Base-by-base conservation (phyloP, 2,113 vertebrate species). In the Rhynchomys soricoides region DNA sequence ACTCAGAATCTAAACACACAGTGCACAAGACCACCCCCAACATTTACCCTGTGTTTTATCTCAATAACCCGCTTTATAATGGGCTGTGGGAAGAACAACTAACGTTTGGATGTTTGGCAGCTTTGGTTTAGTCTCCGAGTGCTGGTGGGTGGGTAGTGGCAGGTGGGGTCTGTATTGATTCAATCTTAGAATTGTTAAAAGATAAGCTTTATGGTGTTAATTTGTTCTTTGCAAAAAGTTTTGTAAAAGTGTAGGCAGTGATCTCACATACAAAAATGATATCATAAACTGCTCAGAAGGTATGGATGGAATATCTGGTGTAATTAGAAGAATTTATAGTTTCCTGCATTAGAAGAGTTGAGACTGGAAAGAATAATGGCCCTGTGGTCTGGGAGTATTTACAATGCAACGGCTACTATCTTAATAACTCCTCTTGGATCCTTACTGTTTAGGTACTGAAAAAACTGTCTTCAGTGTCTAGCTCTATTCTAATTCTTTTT, bases 41-140 rank as follows among this genome's bases (percentile, higher is more conserved):
- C 48, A 79, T 79, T 57, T 59, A 40, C 34, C 15, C 55, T 12
- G 37, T 16, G 55, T 62, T 24, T 15, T 26, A 45, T 45, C 57
- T 85, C 40, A 29, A 15, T 31, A 31, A 24, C 13, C 7, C 26
- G 17, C 57, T 45, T 94, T 17, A 12, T 87, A 92, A 75, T n/a
- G 91, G 31, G 19, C 62, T 86, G 5, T 82, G 57, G 55, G 34
- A 68, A 95, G 85, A 95, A 85, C 43, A 68, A 45, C 62, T 50
- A 55, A 94, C 89, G 71, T 82, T 59, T 55, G 57, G 8, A 29
- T 94, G 37, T 82, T 96, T 91, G 73, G 40, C 17, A 91, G 4
- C 66, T 40, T 92, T 89, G 40, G 57, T 90, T 97, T 75, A 87
- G 57, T 94, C 59, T 94, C n/a, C 85, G 66, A 68, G 59, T 95